Conservation (phyloP, 2,888 invertebrate genomes). For the Tetanocera ferruginea region DNA sequence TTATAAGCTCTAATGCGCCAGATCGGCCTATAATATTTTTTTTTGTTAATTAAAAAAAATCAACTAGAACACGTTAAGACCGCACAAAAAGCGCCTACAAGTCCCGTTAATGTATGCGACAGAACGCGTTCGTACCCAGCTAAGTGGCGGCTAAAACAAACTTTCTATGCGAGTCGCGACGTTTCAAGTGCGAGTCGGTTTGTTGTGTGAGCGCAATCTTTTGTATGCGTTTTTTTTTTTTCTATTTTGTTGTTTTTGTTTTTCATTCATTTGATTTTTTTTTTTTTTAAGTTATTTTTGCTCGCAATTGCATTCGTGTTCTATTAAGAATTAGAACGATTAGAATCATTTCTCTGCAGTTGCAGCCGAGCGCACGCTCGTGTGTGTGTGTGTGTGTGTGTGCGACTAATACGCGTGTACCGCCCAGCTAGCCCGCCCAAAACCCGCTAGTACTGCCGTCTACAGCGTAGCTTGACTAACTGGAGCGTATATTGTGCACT, state of each 20-base stretch:
- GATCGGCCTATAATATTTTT: neutral
- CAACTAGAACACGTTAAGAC: neutral
- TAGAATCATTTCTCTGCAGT: constrained; percentile 3
- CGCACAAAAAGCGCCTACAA: neutral
- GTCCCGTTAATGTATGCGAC: neutral
- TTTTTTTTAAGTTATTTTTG: neutral
- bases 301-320: constrained; percentile 17
- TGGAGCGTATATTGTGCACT: neutral
- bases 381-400: constrained; percentile 9
- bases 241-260: neutral
- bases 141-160: constrained; percentile 13
- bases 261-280: neutral
- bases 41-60: neutral
- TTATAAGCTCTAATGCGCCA: neutral
- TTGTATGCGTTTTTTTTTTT: constrained; percentile 7
- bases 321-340: constrained; percentile 27
- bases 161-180: constrained; percentile 28
- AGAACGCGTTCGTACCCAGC: neutral
- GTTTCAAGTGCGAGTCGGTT: constrained; percentile 11
- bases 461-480: neutral
- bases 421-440: neutral
- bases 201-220: constrained; percentile 8
- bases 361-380: neutral
- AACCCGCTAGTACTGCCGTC: neutral
- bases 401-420: constrained; percentile 26